Evolutionary conservation across 1,140 invertebrate species (phyloP), one percentile per base, ranked within the genome.

Genomic region (Caerostris extrusa): DNA sequence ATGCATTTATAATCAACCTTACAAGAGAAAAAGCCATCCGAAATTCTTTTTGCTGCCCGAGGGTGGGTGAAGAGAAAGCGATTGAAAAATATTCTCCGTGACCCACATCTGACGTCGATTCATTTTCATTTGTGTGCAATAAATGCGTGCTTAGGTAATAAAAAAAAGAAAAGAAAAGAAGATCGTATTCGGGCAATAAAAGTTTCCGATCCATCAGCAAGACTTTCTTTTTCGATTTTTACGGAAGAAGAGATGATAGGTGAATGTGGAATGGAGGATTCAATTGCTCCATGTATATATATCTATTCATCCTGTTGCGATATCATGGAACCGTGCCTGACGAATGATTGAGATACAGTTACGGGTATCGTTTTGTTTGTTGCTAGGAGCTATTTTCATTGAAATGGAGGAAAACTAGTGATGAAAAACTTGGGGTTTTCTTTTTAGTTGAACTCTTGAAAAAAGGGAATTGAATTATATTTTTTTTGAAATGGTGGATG

Each of bases 121-220:
- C 71, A 53, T 77, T 77, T 77, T 10, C 71, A 77, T 77, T 77
- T 77, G 34, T 77, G 71, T 2, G 71, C 53, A 77, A 77, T 77
- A 19, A 77, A 77, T 50, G 50, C 8, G 6, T 10, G 34, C 34
- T 34, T 34, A 34, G 2, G 34, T 34, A 34, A 34, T 34, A 34
- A 34, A 34, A 34, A 34, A 2, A 34, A 34, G 34, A 34, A 34
- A 34, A 34, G 2, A 34, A 34, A 2, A 34, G 34, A 53, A 77
- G 71, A 50, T 12, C 4, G 19, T 2, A 3, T 50, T 53, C 53
- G n/a, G n/a, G n/a, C n/a, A n/a, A n/a, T 77, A 77, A 53, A 77
- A 77, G 71, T 53, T 77, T 77, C 71, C 71, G 50, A 53, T 77
- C 50, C 50, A 77, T 77, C 71, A 53, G 34, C 10, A 77, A 53